Conservation (phyloP, 2,888 invertebrate species). For the Adineta ricciae region DNA sequence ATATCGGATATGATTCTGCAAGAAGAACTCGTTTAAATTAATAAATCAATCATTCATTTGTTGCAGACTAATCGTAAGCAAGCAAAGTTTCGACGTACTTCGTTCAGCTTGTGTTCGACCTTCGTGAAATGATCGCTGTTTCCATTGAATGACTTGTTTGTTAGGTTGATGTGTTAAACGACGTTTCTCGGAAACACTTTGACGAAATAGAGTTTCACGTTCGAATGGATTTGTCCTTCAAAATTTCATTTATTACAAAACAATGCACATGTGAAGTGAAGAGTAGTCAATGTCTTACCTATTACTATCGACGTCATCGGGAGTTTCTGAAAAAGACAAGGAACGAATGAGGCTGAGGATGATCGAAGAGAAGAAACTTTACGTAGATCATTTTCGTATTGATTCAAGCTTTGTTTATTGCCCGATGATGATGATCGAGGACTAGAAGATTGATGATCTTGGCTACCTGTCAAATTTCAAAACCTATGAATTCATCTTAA, state of each 20-base stretch:
- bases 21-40: not conserved
- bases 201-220: slow-evolving; percentile 83
- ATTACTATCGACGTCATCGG: not conserved
- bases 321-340: not conserved
- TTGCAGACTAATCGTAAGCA: no score
- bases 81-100: not conserved
- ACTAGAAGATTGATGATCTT: not conserved
- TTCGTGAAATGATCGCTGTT: slow-evolving; percentile 19
- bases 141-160: not conserved
- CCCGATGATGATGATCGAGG: not conserved
- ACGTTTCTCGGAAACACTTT: slow-evolving; percentile 95
- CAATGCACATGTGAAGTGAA: no score
- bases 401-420: not conserved
- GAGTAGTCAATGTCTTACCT: no score
- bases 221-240: slow-evolving; percentile 54
- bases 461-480: no score
- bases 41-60: no score
- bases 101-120: not conserved
- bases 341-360: not conserved
- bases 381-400: not conserved
- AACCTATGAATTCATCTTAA: no score
- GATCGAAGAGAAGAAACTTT: not conserved
- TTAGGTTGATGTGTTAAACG: not conserved
- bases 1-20: not conserved
- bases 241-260: no score